phyloP scores from a whole-genome alignment of 2,888 invertebrate species.

The Coleophora flavipennella region DNA sequence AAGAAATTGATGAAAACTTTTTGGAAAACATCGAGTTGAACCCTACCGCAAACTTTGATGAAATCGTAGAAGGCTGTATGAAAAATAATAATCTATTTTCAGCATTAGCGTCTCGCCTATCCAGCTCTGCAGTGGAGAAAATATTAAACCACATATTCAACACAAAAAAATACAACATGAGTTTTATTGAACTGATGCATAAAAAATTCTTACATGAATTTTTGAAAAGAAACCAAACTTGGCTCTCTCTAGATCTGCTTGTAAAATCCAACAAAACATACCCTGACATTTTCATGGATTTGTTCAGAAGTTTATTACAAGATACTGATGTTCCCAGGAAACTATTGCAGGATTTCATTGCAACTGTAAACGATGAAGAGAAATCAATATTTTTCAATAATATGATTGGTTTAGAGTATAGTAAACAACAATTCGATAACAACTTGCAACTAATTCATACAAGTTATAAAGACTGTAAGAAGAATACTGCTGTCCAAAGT shows the following conservation, averaged over 20 bases:
- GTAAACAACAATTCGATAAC: slow-evolving; percentile 26
- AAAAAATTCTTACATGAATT: slow-evolving; percentile 27
- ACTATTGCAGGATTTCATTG: slow-evolving; percentile 35
- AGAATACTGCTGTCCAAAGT: slow-evolving; percentile 28
- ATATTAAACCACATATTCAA: slow-evolving; percentile 30
- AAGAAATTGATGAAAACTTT: slow-evolving; percentile 20
- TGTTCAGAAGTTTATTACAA: slow-evolving; percentile 29
- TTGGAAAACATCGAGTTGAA: slow-evolving; percentile 28
- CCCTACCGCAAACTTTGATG: slow-evolving; percentile 19
- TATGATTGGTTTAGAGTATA: slow-evolving; percentile 25
- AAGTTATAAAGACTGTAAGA: slow-evolving; percentile 36
- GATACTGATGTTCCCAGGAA: slow-evolving; percentile 27
- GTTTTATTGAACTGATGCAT: slow-evolving; percentile 24
- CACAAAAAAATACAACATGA: slow-evolving; percentile 12
- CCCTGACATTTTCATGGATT: slow-evolving; percentile 22
- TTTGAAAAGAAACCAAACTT: slow-evolving; percentile 30
- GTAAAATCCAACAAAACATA: slow-evolving; percentile 24
- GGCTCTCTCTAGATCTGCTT: slow-evolving; percentile 34
- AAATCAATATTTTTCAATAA: slow-evolving; percentile 23
- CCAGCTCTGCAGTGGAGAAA: slow-evolving; percentile 25
- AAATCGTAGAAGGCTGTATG: slow-evolving; percentile 26
- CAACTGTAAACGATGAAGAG: slow-evolving; percentile 19
- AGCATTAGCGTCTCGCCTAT: slow-evolving; percentile 27
- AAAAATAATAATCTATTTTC: slow-evolving; percentile 22
- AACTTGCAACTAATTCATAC: slow-evolving; percentile 34